These are phyloP conservation scores for Mugil cephalus DNA, from an alignment of 2,113 vertebrate genomes.

Conservation along the genomic window DNA sequence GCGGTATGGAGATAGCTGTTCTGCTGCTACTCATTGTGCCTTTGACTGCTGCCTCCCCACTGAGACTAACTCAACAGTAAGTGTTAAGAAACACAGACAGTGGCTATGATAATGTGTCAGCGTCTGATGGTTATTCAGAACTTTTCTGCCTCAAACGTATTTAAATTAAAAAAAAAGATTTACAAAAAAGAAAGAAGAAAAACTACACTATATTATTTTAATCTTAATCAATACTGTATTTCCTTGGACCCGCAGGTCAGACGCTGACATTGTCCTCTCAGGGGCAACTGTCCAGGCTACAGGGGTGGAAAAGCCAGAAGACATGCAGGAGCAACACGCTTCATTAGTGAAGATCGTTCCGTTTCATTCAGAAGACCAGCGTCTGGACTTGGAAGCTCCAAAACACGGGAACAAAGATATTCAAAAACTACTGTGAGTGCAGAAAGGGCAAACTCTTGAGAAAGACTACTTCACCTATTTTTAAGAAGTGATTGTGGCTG, in stretches of 20 bases:
- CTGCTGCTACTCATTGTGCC: slow-evolving; percentile 75
- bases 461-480: too few relatives aligned
- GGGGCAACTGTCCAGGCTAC: slow-evolving; percentile 33
- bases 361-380: slow-evolving; percentile 54
- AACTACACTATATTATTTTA: not conserved
- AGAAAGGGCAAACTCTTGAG: not conserved
- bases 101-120: not conserved
- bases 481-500: not conserved
- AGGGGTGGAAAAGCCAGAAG: slow-evolving; percentile 34
- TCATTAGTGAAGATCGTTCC: slow-evolving; percentile 55
- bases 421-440: not conserved
- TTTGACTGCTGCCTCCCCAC: slow-evolving; percentile 66
- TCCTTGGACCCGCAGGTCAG: slow-evolving; percentile 55
- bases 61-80: slow-evolving; percentile 71
- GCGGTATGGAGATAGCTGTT: slow-evolving; percentile 78
- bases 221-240: slow-evolving; percentile 24
- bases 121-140: not conserved
- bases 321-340: slow-evolving; percentile 28
- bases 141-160: not conserved
- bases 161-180: not conserved
- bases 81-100: not conserved
- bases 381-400: slow-evolving; percentile 32
- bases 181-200: too few relatives aligned
- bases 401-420: slow-evolving; percentile 58
- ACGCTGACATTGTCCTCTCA: slow-evolving; percentile 24